Base-by-base conservation (phyloP, 2,888 invertebrate genomes). In the Aphodius granarius region DNA sequence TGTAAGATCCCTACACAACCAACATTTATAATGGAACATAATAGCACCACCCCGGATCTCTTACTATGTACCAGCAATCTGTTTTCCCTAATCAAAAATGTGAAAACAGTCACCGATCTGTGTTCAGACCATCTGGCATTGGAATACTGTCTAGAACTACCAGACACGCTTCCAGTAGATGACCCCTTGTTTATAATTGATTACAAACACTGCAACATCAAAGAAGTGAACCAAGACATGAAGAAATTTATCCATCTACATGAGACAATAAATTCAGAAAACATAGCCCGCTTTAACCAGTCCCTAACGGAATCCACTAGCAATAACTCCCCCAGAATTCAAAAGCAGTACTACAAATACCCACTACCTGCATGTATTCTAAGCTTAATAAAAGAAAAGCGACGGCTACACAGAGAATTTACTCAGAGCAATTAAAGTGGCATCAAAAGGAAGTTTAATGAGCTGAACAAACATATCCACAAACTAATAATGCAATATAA, bases 81-180 rank as follows among this genome's bases (percentile, higher is more conserved):
- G 5, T 43, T 9, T 9, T 64, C 2, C 15, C 65, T 16, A 43
- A 22, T 73, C 23, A 65, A 73, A 15, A 66, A 15, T 22, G 20
- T 73, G 21, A 5, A n/a, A 5, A 19, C 66, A 19, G 22, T 64
- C 16, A 23, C 23, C 18, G 73, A 73, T 16, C 65, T 73, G 43
- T 62, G 73, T 18, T 71, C 73, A 63, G 22, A 73, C 19, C 73
- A 73, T 66, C 22, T 22, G 66, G 22, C 73, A 9, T 66, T 73
- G 3, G 64, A 64, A 22, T 66, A 66, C 21, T 22, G 17, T 5
- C 21, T 73, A 16, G 66, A 73, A 43, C 21, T 15, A 22, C n/a
- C n/a, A n/a, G n/a, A n/a, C n/a, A n/a, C n/a, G n/a, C n/a, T n/a
- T n/a, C n/a, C n/a, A n/a, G n/a, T n/a, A n/a, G n/a, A n/a, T n/a